These are phyloP conservation scores for Arenaria interpres DNA, from an alignment of 2,113 vertebrate species.

Conservation along the genomic window DNA sequence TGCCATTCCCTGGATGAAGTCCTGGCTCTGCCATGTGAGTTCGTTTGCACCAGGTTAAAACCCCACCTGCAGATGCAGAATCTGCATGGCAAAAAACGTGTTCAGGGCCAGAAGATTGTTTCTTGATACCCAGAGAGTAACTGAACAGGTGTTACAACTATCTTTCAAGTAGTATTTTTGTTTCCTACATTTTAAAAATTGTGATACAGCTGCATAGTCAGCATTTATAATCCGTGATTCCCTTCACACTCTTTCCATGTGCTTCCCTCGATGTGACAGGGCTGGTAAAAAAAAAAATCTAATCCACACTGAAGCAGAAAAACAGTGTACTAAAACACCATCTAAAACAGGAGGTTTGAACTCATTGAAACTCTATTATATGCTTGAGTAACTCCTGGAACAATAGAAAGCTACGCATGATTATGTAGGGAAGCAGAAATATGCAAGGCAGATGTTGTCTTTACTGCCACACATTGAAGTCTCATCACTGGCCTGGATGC, in stretches of 20 bases:
- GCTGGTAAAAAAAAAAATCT: background rate
- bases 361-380: slow-evolving; percentile 66
- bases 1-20: background rate
- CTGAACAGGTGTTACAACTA: background rate
- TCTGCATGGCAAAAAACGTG: rapidly evolving
- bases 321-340: slow-evolving; percentile 32
- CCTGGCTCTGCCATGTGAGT: rapidly evolving
- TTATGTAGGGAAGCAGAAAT: slow-evolving; percentile 31
- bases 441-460: slow-evolving; percentile 57
- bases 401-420: slow-evolving; percentile 37
- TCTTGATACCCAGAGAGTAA: no score
- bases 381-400: slow-evolving; percentile 55
- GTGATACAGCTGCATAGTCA: rapidly evolving
- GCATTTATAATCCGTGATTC: background rate
- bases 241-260: background rate
- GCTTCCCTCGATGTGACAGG: background rate
- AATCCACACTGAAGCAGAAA: slow-evolving; percentile 17
- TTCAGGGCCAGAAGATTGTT: background rate
- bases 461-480: background rate
- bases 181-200: background rate
- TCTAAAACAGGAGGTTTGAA: slow-evolving; percentile 60
- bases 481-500: background rate
- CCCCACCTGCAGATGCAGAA: background rate
- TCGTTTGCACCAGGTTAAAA: background rate
- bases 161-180: background rate